phyloP scores from a whole-genome alignment of 2,888 invertebrate species.

The Mythimna pallens region DNA sequence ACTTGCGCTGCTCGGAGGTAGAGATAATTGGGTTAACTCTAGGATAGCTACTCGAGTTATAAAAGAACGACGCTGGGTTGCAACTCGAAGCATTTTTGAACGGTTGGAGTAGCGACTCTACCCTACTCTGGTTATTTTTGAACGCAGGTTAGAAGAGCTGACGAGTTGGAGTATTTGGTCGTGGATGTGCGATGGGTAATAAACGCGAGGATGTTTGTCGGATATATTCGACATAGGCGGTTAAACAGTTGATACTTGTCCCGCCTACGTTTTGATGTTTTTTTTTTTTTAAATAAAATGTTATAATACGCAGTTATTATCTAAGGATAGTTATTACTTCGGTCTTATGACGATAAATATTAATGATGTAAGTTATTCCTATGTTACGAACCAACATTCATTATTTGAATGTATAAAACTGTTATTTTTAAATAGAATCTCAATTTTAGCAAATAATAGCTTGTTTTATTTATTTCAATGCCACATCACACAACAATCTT shows the following conservation, averaged over 20 bases:
- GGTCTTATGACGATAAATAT: conserved; percentile 53
- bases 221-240: too few species aligned
- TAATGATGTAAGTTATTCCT: conserved; percentile 45
- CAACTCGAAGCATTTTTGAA: too few species aligned
- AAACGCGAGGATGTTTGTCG: too few species aligned
- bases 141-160: too few species aligned
- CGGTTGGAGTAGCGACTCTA: too few species aligned
- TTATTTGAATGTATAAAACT: conserved; percentile 54
- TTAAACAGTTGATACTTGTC: neutral
- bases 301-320: neutral
- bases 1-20: too few species aligned
- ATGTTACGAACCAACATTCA: conserved; percentile 45
- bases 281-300: neutral
- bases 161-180: too few species aligned
- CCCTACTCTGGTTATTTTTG: too few species aligned
- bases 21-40: too few species aligned
- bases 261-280: neutral
- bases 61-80: too few species aligned
- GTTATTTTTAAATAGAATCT: conserved; percentile 60
- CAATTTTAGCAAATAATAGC: conserved; percentile 36
- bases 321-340: conserved; percentile 19
- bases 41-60: too few species aligned
- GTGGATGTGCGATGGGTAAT: too few species aligned
- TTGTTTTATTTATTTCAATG: conserved; percentile 34
- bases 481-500: neutral